Percentiles rank a stretch among this genome's conserved stretches.
Conservation (phyloP, 1,140 invertebrate species). For the Caenorhabditis latens region DNA sequence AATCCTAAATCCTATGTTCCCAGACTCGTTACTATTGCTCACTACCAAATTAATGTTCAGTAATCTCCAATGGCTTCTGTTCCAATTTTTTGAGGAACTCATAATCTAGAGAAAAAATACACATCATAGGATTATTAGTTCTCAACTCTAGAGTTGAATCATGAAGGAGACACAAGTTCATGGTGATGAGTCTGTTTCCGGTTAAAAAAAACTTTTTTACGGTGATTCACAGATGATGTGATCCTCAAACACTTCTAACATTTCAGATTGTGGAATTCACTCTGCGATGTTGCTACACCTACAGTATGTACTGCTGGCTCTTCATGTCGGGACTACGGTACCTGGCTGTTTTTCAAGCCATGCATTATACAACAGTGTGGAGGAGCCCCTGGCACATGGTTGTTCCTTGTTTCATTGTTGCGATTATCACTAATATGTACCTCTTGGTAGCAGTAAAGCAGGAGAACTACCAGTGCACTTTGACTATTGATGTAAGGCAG, state of each 20-base stretch:
- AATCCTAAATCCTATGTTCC: neutral
- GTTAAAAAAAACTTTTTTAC: neutral
- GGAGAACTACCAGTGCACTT: slow-evolving; percentile 11
- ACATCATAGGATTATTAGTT: neutral
- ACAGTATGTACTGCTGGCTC: slow-evolving; percentile 61
- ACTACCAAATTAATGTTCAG: slow-evolving; percentile 1
- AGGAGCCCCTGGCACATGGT: slow-evolving; percentile 35
- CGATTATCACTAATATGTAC: neutral
- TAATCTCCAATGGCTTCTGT: slow-evolving; percentile 13
- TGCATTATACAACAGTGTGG: slow-evolving; percentile 13
- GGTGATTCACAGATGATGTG: too few species aligned
- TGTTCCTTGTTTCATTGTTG: slow-evolving; percentile 1
- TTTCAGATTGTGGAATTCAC: slow-evolving; percentile 43
- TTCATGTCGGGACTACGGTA: slow-evolving; percentile 64
- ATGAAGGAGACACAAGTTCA: neutral
- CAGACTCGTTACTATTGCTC: neutral
- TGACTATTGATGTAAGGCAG: slow-evolving; percentile 15
- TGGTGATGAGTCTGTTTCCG: neutral
- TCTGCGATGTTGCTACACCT: slow-evolving; percentile 51
- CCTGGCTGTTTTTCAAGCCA: slow-evolving; percentile 30
- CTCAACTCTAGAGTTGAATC: neutral
- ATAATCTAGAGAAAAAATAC: neutral
- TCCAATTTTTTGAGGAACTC: slow-evolving; percentile 2
- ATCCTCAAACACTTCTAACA: neutral
- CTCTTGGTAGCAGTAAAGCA: slow-evolving; percentile 14